phyloP scores from a whole-genome alignment of 2,888 invertebrate species.

The Leptinotarsa tumamoca region DNA sequence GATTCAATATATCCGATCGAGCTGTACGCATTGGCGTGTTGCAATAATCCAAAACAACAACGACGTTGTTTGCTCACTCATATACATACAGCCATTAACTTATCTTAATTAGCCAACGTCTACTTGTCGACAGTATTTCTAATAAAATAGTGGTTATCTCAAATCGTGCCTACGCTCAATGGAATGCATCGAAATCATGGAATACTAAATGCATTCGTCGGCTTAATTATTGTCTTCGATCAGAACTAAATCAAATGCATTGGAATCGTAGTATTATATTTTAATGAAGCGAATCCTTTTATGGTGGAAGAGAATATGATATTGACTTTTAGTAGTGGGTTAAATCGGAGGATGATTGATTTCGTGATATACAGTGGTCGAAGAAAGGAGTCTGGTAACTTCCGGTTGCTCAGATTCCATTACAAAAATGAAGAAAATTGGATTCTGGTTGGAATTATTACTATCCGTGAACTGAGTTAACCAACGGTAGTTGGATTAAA shows the following conservation, averaged over 20 bases:
- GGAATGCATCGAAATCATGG: constrained; percentile 37
- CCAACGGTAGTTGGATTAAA: no score
- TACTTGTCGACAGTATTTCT: constrained; percentile 38
- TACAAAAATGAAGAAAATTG: neutral
- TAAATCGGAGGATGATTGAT: neutral
- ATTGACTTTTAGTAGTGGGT: neutral
- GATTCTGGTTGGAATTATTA: neutral
- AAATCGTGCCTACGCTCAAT: constrained; percentile 31
- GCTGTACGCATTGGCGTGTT: neutral
- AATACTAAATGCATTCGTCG: constrained; percentile 40
- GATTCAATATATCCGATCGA: neutral
- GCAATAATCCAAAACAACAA: constrained; percentile 1
- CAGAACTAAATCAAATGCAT: constrained; percentile 38
- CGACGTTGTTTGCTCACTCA: constrained; percentile 10
- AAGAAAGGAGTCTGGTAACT: neutral
- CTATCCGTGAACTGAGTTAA: neutral
- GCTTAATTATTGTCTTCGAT: constrained; percentile 35
- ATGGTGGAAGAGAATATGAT: constrained; percentile 22
- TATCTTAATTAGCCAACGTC: constrained; percentile 41
- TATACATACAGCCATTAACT: constrained; percentile 27
- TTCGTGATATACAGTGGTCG: constrained; percentile 9
- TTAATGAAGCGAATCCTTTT: constrained; percentile 39
- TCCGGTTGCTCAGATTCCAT: neutral
- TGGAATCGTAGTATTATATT: constrained; percentile 30
- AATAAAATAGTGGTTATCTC: constrained; percentile 36